Evolutionary conservation across 2,797 vertebrate genomes (phyloP).

Genomic region (Coregonus suidteri): DNA sequence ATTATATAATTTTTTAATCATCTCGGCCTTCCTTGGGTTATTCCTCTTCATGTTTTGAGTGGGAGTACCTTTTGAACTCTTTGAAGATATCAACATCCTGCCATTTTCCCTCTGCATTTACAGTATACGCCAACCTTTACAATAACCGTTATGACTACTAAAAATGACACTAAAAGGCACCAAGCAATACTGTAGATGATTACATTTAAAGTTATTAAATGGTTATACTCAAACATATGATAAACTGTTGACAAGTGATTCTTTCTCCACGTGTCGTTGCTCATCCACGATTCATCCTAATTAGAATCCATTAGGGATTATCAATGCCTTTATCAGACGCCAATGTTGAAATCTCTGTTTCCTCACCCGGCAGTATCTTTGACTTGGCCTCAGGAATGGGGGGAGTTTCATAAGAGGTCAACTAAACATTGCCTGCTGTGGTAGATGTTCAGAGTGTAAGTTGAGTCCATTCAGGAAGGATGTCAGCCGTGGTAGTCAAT

Average conservation of each 20-base stretch:
- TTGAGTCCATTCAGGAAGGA: slow-evolving; percentile 56
- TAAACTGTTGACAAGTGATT: background rate
- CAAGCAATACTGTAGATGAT: too few relatives aligned
- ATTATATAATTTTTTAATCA: too few relatives aligned
- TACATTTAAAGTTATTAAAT: background rate
- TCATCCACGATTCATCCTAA: background rate
- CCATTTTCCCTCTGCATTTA: background rate
- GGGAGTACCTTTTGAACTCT: too few relatives aligned
- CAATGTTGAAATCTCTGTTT: background rate
- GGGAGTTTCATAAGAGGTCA: background rate
- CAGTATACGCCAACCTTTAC: background rate
- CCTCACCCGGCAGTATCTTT: background rate
- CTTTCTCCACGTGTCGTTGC: background rate
- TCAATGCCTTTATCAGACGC: background rate
- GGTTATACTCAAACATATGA: background rate
- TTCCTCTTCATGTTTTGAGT: too few relatives aligned
- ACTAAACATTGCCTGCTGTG: background rate
- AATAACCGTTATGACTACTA: background rate
- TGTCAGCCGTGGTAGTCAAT: slow-evolving; percentile 40
- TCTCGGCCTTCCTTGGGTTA: too few relatives aligned
- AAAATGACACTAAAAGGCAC: background rate
- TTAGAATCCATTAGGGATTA: background rate
- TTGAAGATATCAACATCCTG: background rate
- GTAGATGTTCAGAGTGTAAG: background rate
- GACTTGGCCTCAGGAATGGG: background rate